A percentile compares a stretch with the other conserved stretches of the same genome.
Conservation (phyloP, 2,797 vertebrate genomes). For the Sarcoramphus papa region DNA sequence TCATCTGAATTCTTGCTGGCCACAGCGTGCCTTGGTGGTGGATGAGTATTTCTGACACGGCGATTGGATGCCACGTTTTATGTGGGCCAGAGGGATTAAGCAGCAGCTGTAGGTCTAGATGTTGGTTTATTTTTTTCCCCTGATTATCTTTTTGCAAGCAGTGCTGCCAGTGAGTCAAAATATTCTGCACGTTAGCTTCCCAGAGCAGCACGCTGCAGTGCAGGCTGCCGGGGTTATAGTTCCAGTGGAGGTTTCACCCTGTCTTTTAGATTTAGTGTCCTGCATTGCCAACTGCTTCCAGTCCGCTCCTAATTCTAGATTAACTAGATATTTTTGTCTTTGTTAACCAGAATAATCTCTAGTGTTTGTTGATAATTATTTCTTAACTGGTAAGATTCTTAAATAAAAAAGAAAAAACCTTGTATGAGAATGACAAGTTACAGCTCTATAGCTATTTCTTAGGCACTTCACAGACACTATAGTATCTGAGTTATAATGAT, state of each 20-base stretch:
- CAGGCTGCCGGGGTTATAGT: background rate
- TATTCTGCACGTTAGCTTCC: background rate
- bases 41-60: background rate
- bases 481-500: background rate
- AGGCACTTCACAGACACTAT: background rate
- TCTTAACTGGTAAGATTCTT: background rate
- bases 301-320: background rate
- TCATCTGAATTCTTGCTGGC: background rate
- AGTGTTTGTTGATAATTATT: background rate
- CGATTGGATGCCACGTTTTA: slow-evolving; percentile 3
- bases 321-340: background rate
- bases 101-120: slow-evolving; percentile 45
- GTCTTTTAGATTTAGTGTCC: background rate
- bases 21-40: background rate
- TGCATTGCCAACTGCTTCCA: background rate
- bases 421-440: background rate
- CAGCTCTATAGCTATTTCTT: background rate
- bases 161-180: background rate
- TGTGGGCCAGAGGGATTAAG: slow-evolving; percentile 58
- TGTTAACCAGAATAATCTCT: background rate
- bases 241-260: background rate
- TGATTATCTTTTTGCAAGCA: slow-evolving; percentile 13
- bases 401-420: background rate
- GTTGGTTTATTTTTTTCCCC: background rate
- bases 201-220: background rate